Percentiles rank a stretch among this genome's conserved stretches.
These are phyloP conservation scores for Apocrypta bakeri DNA, from an alignment of 1,140 invertebrate species.

Conservation along the genomic window DNA sequence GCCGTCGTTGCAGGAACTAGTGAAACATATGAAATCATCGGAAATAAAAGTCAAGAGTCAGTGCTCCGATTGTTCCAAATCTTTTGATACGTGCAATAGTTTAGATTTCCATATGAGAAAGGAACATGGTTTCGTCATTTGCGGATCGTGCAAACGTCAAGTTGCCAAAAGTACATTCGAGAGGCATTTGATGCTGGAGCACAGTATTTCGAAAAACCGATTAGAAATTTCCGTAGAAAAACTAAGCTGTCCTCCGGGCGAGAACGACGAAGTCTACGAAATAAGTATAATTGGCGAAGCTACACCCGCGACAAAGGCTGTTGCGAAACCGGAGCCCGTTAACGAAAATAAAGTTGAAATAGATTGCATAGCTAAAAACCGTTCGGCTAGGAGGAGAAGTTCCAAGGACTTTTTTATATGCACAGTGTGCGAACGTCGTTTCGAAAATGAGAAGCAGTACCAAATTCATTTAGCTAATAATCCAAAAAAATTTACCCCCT, in stretches of 20 bases:
- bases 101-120: conserved; percentile 57
- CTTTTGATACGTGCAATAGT: conserved; percentile 42
- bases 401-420: conserved; percentile 48
- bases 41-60: conserved; percentile 24
- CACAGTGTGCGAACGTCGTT: conserved; percentile 44
- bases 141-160: conserved; percentile 55
- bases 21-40: conserved; percentile 50
- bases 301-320: background rate
- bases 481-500: conserved; percentile 47
- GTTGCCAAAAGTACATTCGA: conserved; percentile 52
- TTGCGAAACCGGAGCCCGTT: background rate
- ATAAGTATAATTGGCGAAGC: background rate
- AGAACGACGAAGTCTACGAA: conserved; percentile 34
- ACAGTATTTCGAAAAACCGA: conserved; percentile 55
- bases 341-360: conserved; percentile 34
- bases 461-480: conserved; percentile 48
- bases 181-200: conserved; percentile 58
- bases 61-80: conserved; percentile 57
- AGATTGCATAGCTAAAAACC: conserved; percentile 37
- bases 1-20: conserved; percentile 44
- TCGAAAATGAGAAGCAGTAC: conserved; percentile 47
- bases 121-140: conserved; percentile 56
- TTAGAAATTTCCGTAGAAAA: conserved; percentile 50
- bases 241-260: conserved; percentile 13
- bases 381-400: conserved; percentile 41